Conservation (phyloP, 2,797 vertebrate genomes). For the Pseudocheirus occidentalis region DNA sequence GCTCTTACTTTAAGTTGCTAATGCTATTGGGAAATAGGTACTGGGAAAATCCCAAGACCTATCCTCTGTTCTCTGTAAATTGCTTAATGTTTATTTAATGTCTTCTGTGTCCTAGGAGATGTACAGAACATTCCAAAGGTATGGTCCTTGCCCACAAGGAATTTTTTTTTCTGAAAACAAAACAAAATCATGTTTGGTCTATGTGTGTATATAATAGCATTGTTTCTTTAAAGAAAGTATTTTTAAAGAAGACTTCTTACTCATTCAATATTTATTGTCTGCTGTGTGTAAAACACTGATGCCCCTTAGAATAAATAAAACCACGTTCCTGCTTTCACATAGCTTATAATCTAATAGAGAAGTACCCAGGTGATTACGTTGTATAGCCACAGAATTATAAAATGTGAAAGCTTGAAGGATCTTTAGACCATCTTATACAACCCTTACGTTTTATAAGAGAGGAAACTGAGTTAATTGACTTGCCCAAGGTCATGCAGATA, state of each 20-base stretch:
- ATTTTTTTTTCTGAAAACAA: neutral
- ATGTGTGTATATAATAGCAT: too few relatives aligned
- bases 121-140: neutral
- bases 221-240: neutral
- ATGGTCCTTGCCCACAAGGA: neutral
- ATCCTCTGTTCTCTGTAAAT: neutral
- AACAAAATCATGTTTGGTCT: neutral
- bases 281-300: neutral
- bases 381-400: neutral
- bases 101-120: neutral
- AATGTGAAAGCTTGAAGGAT: neutral
- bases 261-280: neutral
- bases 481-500: neutral
- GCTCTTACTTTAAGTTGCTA: neutral
- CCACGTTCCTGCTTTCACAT: neutral
- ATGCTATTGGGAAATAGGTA: neutral
- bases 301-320: neutral
- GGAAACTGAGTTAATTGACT: neutral
- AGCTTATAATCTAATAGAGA: neutral
- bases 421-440: neutral
- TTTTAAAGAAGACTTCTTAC: neutral
- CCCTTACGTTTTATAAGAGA: neutral
- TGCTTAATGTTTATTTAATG: neutral
- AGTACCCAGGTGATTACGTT: neutral
- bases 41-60: neutral